These are phyloP conservation scores for Gambusia holbrooki DNA, from an alignment of 2,113 vertebrate genomes.

Conservation along the genomic window DNA sequence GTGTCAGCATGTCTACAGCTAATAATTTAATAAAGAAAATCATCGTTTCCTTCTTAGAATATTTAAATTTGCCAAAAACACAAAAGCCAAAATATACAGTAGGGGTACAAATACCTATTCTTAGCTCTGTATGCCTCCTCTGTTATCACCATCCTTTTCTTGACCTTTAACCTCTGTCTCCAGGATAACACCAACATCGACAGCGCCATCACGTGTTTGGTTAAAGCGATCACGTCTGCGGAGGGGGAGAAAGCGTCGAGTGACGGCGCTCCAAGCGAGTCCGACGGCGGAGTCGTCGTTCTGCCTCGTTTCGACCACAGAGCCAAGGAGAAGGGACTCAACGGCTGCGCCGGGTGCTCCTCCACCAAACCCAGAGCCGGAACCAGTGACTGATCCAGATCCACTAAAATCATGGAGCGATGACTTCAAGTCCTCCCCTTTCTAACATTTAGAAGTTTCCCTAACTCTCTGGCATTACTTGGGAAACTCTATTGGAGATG, in stretches of 20 bases:
- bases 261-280: neutral
- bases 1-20: too few species aligned
- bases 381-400: constrained; percentile 28
- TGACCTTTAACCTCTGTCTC: neutral
- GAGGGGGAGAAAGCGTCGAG: constrained; percentile 53
- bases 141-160: neutral
- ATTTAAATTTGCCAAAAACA: neutral
- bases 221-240: constrained; percentile 75
- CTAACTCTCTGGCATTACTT: too few species aligned
- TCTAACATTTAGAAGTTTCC: neutral
- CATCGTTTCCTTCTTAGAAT: too few species aligned
- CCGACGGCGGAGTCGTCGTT: constrained; percentile 65
- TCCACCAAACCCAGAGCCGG: constrained; percentile 28
- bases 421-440: neutral
- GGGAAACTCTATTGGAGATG: neutral
- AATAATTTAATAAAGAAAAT: neutral
- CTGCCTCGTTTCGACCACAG: constrained; percentile 71
- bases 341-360: constrained; percentile 65
- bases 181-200: constrained; percentile 85
- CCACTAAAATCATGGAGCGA: neutral
- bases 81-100: neutral
- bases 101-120: neutral
- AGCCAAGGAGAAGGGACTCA: constrained; percentile 44
- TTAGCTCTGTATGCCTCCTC: neutral
- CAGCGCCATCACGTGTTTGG: constrained; percentile 77